These are phyloP conservation scores for Callionymus lyra DNA, from an alignment of 2,113 vertebrate species.

Conservation along the genomic window DNA sequence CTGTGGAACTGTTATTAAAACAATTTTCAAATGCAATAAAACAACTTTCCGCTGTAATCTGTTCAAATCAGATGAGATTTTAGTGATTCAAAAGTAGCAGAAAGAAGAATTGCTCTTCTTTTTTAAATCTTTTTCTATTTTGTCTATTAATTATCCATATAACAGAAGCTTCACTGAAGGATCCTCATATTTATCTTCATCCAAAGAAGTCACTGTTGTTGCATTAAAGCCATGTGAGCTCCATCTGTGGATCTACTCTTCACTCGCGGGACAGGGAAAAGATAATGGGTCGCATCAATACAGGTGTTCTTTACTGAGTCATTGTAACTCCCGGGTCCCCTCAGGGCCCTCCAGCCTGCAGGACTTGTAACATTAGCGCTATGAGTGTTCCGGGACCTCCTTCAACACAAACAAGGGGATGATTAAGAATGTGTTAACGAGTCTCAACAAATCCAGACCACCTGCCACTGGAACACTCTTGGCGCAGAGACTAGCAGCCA, in stretches of 20 bases:
- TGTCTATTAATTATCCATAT: too few relatives aligned
- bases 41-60: too few relatives aligned
- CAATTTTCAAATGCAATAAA: too few relatives aligned
- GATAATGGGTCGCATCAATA: slow-evolving; percentile 29
- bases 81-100: too few relatives aligned
- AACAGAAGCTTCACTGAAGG: too few relatives aligned
- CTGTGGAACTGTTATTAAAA: too few relatives aligned
- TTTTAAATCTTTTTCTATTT: too few relatives aligned
- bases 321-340: slow-evolving; percentile 28
- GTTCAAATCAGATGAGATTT: too few relatives aligned
- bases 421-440: slow-evolving; percentile 62
- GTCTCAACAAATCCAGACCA: slow-evolving; percentile 49
- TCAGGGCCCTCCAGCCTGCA: slow-evolving; percentile 23
- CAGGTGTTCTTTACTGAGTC: slow-evolving; percentile 42
- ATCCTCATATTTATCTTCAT: too few relatives aligned
- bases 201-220: too few relatives aligned
- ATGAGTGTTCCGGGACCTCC: slow-evolving; percentile 33
- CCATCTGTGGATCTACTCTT: slow-evolving; percentile 36
- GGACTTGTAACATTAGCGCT: slow-evolving; percentile 42
- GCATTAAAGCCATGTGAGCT: slow-evolving; percentile 5
- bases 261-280: slow-evolving; percentile 18
- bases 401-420: slow-evolving; percentile 60
- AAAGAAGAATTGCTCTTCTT: too few relatives aligned
- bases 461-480: slow-evolving; percentile 36
- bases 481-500: slow-evolving; percentile 13